These are phyloP conservation scores for Parazoanthus darwini DNA, from an alignment of 92 coral and sea anemone species.

Conservation along the genomic window DNA sequence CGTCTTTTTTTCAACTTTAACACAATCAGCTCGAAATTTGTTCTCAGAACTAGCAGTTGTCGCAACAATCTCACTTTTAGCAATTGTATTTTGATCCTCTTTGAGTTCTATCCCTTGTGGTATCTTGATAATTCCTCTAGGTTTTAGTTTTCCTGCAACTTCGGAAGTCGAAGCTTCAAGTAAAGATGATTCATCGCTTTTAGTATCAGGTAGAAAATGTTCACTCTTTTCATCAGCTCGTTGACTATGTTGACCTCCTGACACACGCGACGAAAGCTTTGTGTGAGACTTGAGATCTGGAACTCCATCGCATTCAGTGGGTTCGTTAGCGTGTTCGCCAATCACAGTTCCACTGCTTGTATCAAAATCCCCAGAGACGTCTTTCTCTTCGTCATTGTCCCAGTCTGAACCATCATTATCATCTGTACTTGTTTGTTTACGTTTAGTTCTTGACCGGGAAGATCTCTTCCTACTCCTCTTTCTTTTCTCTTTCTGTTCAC, in stretches of 20 bases:
- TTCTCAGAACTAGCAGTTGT: not conserved
- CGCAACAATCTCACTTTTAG: slow-evolving; percentile 8
- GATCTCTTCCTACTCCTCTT: slow-evolving; percentile 44
- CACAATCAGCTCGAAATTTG: slow-evolving; percentile 11
- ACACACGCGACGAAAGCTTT: not conserved
- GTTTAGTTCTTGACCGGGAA: slow-evolving; percentile 8
- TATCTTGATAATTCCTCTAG: slow-evolving; percentile 74
- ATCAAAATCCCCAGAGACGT: not conserved
- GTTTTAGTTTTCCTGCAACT: slow-evolving; percentile 25
- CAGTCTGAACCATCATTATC: slow-evolving; percentile 46
- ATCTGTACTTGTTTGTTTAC: not conserved
- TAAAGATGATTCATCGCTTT: not conserved
- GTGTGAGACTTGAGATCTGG: not conserved
- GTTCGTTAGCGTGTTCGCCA: not conserved
- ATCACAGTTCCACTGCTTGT: not conserved
- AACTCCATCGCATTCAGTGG: not conserved
- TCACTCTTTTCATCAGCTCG: not conserved
- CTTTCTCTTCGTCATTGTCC: slow-evolving; percentile 25
- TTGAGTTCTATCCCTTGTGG: slow-evolving; percentile 67
- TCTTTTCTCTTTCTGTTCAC: slow-evolving; percentile 38
- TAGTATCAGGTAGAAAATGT: not conserved
- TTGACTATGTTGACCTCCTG: not conserved
- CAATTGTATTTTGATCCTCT: not conserved
- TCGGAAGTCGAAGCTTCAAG: not conserved
- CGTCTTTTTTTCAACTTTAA: slow-evolving; percentile 12